These are phyloP conservation scores for Peromyscus nudipes DNA, from an alignment of 2,797 vertebrate species.

Conservation along the genomic window DNA sequence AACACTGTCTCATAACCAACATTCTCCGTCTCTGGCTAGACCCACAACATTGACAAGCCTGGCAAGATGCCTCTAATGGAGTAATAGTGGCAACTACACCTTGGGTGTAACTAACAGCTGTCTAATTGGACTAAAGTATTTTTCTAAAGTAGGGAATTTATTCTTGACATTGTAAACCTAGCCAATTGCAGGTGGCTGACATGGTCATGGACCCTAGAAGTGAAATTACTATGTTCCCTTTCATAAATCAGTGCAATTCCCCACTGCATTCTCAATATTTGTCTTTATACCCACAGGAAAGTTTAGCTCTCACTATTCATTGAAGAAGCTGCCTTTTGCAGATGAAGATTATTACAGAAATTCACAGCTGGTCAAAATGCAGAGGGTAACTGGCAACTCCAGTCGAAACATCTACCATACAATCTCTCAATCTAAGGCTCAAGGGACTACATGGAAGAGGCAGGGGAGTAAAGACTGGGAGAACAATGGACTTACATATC, in stretches of 20 bases:
- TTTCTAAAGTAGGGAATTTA: background rate
- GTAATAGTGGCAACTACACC: background rate
- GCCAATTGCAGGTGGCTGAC: background rate
- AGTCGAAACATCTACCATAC: background rate
- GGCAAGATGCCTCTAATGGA: background rate
- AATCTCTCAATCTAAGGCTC: background rate
- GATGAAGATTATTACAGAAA: background rate
- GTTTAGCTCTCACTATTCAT: background rate
- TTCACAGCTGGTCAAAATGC: background rate
- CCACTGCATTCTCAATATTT: background rate
- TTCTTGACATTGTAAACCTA: background rate
- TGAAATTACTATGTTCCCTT: background rate
- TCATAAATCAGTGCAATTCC: too few relatives aligned
- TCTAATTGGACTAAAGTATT: background rate
- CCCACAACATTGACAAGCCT: background rate
- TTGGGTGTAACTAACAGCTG: background rate
- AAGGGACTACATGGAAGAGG: too few relatives aligned
- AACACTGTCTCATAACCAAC: background rate
- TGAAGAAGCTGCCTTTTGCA: background rate
- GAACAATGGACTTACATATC: background rate
- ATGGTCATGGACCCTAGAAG: too few relatives aligned
- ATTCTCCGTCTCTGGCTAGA: background rate
- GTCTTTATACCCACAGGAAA: background rate
- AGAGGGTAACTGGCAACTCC: background rate
- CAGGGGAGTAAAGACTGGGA: background rate